A percentile compares a stretch with the other conserved stretches of the same genome.
These are phyloP conservation scores for Philaethria dido DNA, from an alignment of 2,888 invertebrate genomes.

Conservation along the genomic window DNA sequence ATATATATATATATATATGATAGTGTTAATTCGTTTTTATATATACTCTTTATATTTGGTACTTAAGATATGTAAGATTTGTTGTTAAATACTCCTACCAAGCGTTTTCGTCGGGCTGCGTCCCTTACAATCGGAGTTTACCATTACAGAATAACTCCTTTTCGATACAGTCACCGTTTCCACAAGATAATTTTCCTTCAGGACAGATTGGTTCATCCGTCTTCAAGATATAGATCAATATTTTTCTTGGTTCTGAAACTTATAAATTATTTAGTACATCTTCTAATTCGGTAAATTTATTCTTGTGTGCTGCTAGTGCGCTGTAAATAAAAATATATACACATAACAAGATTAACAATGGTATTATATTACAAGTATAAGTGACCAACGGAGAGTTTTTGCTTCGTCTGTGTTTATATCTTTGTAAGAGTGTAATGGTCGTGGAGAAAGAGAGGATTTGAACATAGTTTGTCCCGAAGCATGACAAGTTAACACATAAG, in stretches of 20 bases:
- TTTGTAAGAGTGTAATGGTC: conserved; percentile 34
- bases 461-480: conserved; percentile 46
- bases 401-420: conserved; percentile 35
- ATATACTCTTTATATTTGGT: too few species aligned
- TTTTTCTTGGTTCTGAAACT: conserved; percentile 93
- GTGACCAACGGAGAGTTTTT: conserved; percentile 41
- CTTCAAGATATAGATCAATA: conserved; percentile 93
- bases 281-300: neutral
- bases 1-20: too few species aligned
- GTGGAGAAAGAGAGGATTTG: conserved; percentile 41
- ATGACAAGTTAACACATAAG: conserved; percentile 55
- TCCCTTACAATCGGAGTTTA: conserved; percentile 96
- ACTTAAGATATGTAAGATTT: neutral
- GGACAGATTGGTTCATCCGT: conserved; percentile 97
- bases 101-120: conserved; percentile 94
- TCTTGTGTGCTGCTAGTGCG: conserved; percentile 12
- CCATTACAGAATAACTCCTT: conserved; percentile 97
- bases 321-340: conserved; percentile 8
- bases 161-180: conserved; percentile 95
- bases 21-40: too few species aligned
- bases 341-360: neutral
- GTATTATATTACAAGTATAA: conserved; percentile 21
- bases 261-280: conserved; percentile 18
- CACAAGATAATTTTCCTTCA: conserved; percentile 95
- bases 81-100: conserved; percentile 19